Evolutionary conservation across 2,888 invertebrate genomes (phyloP), one percentile per base, ranked within the genome.

Genomic region (Rhagonycha lutea): DNA sequence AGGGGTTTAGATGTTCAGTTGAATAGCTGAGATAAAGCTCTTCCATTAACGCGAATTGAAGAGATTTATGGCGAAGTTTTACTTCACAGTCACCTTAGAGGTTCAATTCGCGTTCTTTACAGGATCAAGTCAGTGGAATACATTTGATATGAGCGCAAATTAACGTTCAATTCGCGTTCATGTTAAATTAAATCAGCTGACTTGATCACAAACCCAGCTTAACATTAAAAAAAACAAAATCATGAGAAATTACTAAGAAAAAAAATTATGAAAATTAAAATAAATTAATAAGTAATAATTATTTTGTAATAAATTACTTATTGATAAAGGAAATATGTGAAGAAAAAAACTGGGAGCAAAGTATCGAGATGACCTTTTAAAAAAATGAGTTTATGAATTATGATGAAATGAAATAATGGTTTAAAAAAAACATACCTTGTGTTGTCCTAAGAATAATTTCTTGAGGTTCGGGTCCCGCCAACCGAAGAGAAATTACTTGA

Each of bases 401-500:
- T n/a, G n/a, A n/a, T n/a, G n/a, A n/a, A n/a, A 47, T n/a, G 47
- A 47, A 47, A n/a, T 18, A 18, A 18, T 18, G n/a, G n/a, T n/a
- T 29, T 29, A 11, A 32, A 32, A 2, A 47, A 47, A n/a, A 5
- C 74, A 77, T 88, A 82, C 89, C 86, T 81, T 87, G 84, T n/a
- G 84, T 89, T 71, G 92, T 91, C 83, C 90, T 89, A 80, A 93
- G 87, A 80, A 92, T 90, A 82, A 94, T 92, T 87, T 95, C 94
- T 85, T 94, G 94, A 28, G 92, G 89, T 85, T 93, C 93, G 79
- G 92, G 91, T 80, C 91, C 91, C 80, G 91, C 92, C 85, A 93
- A 88, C 80, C 93, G 89, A 82, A 93, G 89, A 81, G 92, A 92
- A 84, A 93, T 92, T 85, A 94, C 94, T 86, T 95, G 94, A 89